Evolutionary conservation across 2,888 invertebrate species (phyloP), one percentile per base, ranked within the genome.

Genomic region (Noctua pronuba): DNA sequence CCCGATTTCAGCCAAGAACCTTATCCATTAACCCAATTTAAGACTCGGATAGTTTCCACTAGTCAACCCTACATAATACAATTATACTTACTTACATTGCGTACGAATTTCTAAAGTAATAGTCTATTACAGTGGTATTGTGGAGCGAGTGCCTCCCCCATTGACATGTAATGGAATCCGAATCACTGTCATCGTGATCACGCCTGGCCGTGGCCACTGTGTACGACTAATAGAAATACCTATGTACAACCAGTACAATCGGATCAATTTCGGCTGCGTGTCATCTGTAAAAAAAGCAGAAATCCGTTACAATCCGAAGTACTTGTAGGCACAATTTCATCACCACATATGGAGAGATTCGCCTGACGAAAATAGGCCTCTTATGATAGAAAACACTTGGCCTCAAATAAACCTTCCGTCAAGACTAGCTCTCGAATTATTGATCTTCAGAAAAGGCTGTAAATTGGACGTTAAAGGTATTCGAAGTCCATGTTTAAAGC

Each of bases 41-140:
- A 55, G 55, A 41, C n/a, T 58, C n/a, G 8, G 6, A n/a, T 46
- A 16, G 41, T 49, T 16, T 60, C 0, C 4, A 62, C 28, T 3
- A 55, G 80, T 13, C 86, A 80, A 66, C 80, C 86, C 88, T 79
- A 81, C 24, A 24, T 79, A 77, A 67, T 18, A 79, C 64, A 86
- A 85, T 83, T 86, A 86, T 79, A 78, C 72, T 78, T 49, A 82
- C 73, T 81, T 79, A 68, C 69, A 73, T 62, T 65, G 72, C 80
- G 73, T 86, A 86, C 73, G 70, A 70, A 80, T 77, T 86, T 77
- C 38, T 76, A 80, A 77, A 80, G 87, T 88, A 88, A 89, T 88
- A 86, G 85, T 77, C 86, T 88, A 90, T 91, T 90, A 90, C 85
- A 75, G 75, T 72, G 68, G 80, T 77, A 89, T 91, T 91, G 91